phyloP scores from a whole-genome alignment of 2,888 invertebrate genomes.

The Xiphydria camelus region DNA sequence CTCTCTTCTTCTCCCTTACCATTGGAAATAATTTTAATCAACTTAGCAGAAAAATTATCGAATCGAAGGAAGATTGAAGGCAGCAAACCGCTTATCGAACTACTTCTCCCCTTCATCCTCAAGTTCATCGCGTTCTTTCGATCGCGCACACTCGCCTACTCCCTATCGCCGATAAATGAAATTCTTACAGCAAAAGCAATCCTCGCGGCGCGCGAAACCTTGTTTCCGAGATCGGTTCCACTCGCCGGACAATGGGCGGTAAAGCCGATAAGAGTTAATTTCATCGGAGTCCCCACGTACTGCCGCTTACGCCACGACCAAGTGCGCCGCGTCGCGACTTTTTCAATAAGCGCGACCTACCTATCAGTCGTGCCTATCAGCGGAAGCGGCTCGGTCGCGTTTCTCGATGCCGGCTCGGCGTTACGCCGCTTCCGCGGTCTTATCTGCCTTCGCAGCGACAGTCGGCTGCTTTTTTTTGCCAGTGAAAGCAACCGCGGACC shows the following conservation, averaged over 20 bases:
- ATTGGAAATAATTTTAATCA: too few species aligned
- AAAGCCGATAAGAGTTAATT: constrained; percentile 26
- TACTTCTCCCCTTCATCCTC: too few species aligned
- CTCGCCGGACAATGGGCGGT: constrained; percentile 18
- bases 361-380: background rate
- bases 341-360: background rate
- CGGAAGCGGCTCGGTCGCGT: background rate
- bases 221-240: background rate
- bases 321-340: background rate
- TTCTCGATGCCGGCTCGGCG: background rate
- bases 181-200: background rate
- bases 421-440: background rate
- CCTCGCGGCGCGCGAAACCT: background rate
- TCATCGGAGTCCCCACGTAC: constrained; percentile 4
- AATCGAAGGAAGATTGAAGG: too few species aligned
- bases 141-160: background rate
- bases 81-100: too few species aligned
- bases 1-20: too few species aligned
- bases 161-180: background rate
- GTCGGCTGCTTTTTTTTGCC: too few species aligned
- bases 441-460: background rate
- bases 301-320: background rate
- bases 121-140: too few species aligned
- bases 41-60: too few species aligned
- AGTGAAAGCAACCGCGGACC: too few species aligned